phyloP scores from a whole-genome alignment of 2,113 vertebrate genomes.

The Grus americana region DNA sequence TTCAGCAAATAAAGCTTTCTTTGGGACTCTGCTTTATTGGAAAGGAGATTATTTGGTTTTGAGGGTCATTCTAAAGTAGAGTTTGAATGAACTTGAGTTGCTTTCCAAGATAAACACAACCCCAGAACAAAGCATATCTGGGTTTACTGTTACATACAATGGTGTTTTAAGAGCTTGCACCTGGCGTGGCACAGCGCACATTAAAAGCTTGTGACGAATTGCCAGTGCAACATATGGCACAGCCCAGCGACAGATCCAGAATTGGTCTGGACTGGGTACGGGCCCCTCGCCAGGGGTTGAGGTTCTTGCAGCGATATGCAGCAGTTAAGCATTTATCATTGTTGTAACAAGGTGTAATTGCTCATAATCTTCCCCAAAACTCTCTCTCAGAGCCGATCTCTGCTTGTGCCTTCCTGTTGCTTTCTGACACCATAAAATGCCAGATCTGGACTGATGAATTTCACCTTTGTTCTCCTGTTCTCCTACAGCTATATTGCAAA shows the following conservation, averaged over 20 bases:
- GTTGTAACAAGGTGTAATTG: not conserved
- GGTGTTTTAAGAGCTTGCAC: slow-evolving; percentile 45
- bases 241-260: not conserved
- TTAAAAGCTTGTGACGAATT: slow-evolving; percentile 47
- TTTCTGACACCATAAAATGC: not conserved
- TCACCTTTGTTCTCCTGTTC: not conserved
- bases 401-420: not conserved
- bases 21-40: slow-evolving; percentile 27
- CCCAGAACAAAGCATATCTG: slow-evolving; percentile 60
- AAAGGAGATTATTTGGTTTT: slow-evolving; percentile 50
- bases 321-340: slow-evolving; percentile 6
- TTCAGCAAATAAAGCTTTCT: slow-evolving; percentile 49
- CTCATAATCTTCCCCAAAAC: not conserved
- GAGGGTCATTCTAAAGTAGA: slow-evolving; percentile 57
- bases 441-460: not conserved
- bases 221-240: slow-evolving; percentile 34
- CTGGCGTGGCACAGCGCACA: not conserved
- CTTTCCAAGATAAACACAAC: slow-evolving; percentile 57
- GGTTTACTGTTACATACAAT: slow-evolving; percentile 45
- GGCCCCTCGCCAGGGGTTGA: not conserved
- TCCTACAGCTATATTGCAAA: not conserved
- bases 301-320: not conserved
- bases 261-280: not conserved
- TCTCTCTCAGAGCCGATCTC: not conserved
- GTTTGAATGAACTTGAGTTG: slow-evolving; percentile 53